Conservation (phyloP, 2,888 invertebrate species). For the Lycophotia porphyrea region DNA sequence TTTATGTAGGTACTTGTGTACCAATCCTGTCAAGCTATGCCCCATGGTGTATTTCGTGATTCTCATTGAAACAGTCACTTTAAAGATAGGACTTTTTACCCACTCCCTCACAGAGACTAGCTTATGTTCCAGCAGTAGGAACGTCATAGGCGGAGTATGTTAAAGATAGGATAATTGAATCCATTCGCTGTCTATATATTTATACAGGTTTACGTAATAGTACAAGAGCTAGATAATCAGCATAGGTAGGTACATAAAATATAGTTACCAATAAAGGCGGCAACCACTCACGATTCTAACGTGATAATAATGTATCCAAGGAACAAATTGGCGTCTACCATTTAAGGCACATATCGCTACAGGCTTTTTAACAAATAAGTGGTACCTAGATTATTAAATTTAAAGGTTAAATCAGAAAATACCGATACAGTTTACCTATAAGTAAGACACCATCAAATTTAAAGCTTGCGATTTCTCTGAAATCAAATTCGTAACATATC, state of each 20-base stretch:
- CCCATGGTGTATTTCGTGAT: not conserved
- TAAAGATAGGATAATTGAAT: conserved; percentile 8
- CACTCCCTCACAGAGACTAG: not conserved
- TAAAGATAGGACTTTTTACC: not conserved
- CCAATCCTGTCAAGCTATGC: not conserved
- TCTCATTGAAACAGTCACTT: too few species aligned
- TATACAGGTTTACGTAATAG: conserved; percentile 17
- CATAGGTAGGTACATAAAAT: conserved; percentile 17
- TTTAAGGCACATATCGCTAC: conserved; percentile 54
- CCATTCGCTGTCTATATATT: not conserved
- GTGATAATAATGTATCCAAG: conserved; percentile 56
- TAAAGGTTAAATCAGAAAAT: conserved; percentile 51
- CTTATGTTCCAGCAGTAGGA: not conserved
- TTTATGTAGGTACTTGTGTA: too few species aligned
- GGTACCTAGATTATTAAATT: conserved; percentile 48
- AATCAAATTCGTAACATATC: not conserved
- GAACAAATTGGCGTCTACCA: conserved; percentile 56
- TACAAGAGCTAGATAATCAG: conserved; percentile 11
- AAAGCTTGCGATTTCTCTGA: not conserved
- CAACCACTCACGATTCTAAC: conserved; percentile 60
- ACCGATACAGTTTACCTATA: conserved; percentile 6
- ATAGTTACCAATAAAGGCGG: conserved; percentile 22
- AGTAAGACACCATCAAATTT: conserved; percentile 2
- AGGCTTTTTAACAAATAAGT: conserved; percentile 52
- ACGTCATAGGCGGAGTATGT: not conserved